Evolutionary conservation across 2,113 vertebrate species (phyloP).

Genomic region (Petroica traversi): DNA sequence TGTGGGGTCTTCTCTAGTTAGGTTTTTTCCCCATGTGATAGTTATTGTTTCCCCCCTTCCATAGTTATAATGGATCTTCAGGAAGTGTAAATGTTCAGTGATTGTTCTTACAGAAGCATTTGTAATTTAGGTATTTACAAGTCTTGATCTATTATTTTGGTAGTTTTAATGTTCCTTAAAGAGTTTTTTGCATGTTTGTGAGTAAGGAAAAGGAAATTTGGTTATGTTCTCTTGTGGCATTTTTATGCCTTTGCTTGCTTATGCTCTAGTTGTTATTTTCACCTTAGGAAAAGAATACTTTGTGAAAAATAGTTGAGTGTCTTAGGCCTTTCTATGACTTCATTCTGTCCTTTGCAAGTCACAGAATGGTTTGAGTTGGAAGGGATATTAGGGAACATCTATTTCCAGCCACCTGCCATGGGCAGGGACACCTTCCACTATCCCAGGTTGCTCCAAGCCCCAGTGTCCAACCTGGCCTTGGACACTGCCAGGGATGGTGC

Average conservation of each 20-base stretch:
- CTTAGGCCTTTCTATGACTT: background rate
- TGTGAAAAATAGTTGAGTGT: background rate
- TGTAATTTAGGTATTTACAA: background rate
- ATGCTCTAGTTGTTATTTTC: background rate
- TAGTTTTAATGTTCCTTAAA: background rate
- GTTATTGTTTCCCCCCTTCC: no score
- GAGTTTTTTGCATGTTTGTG: background rate
- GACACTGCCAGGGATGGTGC: background rate
- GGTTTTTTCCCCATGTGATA: no score
- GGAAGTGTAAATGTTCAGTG: background rate
- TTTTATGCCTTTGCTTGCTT: background rate
- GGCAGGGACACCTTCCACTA: background rate
- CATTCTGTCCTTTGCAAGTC: background rate
- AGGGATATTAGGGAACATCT: background rate
- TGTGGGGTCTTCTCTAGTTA: background rate
- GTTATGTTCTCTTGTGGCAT: background rate
- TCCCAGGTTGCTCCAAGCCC: background rate
- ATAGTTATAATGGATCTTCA: background rate
- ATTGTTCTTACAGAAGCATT: background rate
- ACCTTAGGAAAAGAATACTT: background rate
- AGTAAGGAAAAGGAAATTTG: background rate
- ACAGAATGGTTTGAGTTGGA: background rate
- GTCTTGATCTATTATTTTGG: background rate
- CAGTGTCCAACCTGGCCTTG: rapidly evolving
- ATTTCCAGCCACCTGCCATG: background rate